A percentile compares a stretch with the other conserved stretches of the same genome.
phyloP scores from a whole-genome alignment of 2,888 invertebrate genomes.

The Hirtodrosophila duncani region DNA sequence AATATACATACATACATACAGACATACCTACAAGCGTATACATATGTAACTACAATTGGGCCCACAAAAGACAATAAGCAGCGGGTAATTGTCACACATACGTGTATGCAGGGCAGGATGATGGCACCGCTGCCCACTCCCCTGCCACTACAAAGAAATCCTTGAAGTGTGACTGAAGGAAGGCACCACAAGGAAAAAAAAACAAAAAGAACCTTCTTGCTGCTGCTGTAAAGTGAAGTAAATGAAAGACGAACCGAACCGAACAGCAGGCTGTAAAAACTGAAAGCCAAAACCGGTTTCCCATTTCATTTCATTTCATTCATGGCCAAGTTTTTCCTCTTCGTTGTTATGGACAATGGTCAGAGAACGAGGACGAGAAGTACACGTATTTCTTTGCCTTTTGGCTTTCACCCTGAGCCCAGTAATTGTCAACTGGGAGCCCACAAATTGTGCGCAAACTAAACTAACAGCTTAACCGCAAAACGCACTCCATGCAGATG shows the following conservation, averaged over 20 bases:
- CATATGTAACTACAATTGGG: too few species aligned
- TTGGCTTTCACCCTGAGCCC: constrained; percentile 7
- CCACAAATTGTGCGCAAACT: constrained; percentile 72
- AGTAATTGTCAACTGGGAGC: constrained; percentile 66
- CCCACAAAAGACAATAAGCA: constrained; percentile 37
- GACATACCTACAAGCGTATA: neutral
- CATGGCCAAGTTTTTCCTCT: constrained; percentile 41
- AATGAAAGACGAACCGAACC: constrained; percentile 56
- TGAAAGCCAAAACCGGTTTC: constrained; percentile 60
- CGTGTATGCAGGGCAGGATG: constrained; percentile 48
- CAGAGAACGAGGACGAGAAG: too few species aligned
- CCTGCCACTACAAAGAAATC: constrained; percentile 71
- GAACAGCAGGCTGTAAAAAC: too few species aligned
- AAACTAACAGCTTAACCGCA: constrained; percentile 69
- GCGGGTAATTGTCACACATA: constrained; percentile 69
- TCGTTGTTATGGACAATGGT: constrained; percentile 32
- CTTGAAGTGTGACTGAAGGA: constrained; percentile 73
- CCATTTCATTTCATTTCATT: constrained; percentile 71
- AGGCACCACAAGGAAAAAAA: constrained; percentile 13
- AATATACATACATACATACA: neutral
- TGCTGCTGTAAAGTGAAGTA: constrained; percentile 55
- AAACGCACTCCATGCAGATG: constrained; percentile 35
- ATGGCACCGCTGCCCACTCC: too few species aligned
- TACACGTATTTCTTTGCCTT: too few species aligned
- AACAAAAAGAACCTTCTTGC: too few species aligned